Conservation (phyloP, 2,797 vertebrate genomes). For the Leptatherina wallacei region DNA sequence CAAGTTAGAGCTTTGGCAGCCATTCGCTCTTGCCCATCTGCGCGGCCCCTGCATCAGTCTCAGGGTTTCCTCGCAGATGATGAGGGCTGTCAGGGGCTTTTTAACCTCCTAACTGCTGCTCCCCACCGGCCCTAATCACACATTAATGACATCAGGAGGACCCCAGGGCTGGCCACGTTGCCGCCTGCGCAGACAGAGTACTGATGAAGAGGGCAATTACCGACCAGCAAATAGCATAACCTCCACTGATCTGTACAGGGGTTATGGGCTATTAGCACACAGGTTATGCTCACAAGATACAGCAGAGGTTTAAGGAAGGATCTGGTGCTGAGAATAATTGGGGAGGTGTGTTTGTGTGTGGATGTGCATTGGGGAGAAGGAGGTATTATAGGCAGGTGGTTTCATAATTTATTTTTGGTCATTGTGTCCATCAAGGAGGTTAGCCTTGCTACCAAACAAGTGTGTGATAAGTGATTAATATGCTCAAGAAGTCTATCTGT, state of each 20-base stretch:
- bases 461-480: constrained; percentile 50
- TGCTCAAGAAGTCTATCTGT: constrained; percentile 48
- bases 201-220: constrained; percentile 91
- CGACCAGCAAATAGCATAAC: constrained; percentile 74
- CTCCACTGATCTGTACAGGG: constrained; percentile 74
- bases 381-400: neutral
- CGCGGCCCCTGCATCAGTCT: constrained; percentile 93
- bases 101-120: constrained; percentile 99
- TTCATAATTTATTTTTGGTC: neutral
- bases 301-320: constrained; percentile 66
- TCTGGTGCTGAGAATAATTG: constrained; percentile 68
- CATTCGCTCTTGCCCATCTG: constrained; percentile 92
- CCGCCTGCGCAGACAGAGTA: constrained; percentile 95
- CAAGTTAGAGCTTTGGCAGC: constrained; percentile 95
- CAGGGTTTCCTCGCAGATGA: constrained; percentile 98
- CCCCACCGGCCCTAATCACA: constrained; percentile 99
- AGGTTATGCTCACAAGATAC: constrained; percentile 74
- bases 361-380: neutral
- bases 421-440: neutral
- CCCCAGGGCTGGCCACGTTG: constrained; percentile 91
- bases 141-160: constrained; percentile 99
- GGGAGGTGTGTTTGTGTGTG: constrained; percentile 33
- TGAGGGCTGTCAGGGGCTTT: constrained; percentile 99
- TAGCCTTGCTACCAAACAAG: constrained; percentile 40
- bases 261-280: constrained; percentile 74